Percentiles rank a stretch among this genome's conserved stretches.
Conservation (phyloP, 2,113 vertebrate genomes). For the Rallus limicola region DNA sequence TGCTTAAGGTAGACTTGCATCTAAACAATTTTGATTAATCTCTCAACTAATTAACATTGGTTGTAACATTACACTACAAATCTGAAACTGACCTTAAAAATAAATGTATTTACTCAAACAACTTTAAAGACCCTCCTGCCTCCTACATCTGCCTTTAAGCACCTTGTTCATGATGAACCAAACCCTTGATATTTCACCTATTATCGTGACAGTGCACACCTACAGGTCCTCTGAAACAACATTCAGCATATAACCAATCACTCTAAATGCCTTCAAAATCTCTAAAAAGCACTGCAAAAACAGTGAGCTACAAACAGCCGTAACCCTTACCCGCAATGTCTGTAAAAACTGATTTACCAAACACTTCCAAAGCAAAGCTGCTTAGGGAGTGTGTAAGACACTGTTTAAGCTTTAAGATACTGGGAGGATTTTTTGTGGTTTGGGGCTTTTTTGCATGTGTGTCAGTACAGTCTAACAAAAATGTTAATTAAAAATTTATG, state of each 20-base stretch:
- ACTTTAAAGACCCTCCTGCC: background rate
- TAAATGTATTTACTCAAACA: background rate
- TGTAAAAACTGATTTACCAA: background rate
- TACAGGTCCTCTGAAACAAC: background rate
- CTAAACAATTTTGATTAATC: background rate
- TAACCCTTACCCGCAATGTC: background rate
- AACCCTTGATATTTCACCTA: background rate
- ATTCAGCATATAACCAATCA: background rate
- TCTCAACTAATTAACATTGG: background rate
- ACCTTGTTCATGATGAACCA: background rate
- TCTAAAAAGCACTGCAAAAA: background rate
- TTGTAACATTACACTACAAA: background rate
- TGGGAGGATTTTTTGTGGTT: background rate
- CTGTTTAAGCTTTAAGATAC: background rate
- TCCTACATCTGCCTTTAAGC: background rate
- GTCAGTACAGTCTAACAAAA: background rate
- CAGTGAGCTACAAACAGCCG: background rate
- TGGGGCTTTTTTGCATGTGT: background rate
- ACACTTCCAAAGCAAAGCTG: background rate
- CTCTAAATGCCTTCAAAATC: background rate
- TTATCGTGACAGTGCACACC: background rate
- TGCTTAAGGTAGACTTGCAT: background rate
- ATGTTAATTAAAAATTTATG: background rate
- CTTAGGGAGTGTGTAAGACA: background rate
- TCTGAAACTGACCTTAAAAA: background rate